Evolutionary conservation across 2,113 vertebrate genomes (phyloP).

Genomic region (Tinamus guttatus): DNA sequence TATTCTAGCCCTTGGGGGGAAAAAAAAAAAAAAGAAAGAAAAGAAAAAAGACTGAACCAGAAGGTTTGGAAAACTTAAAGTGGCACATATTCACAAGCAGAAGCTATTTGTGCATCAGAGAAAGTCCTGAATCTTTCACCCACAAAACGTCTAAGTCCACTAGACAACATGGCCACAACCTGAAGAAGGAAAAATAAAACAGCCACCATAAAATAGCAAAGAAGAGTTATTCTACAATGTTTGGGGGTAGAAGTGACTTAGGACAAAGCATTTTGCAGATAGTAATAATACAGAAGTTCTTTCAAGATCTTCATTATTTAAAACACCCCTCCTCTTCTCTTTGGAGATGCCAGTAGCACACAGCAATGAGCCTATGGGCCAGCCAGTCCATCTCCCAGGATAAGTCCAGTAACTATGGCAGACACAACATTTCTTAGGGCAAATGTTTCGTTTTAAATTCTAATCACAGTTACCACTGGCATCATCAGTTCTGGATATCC

Average conservation of each 20-base stretch:
- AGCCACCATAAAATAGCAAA: background rate
- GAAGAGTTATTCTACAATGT: background rate
- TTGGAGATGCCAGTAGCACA: background rate
- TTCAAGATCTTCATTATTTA: background rate
- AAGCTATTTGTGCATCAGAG: background rate
- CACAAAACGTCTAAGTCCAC: background rate
- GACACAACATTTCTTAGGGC: background rate
- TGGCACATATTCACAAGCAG: background rate
- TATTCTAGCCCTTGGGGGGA: background rate
- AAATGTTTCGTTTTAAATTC: background rate
- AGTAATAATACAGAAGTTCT: background rate
- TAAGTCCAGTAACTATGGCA: background rate
- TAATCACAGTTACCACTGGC: background rate
- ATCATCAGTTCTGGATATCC: background rate
- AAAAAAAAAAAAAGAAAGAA: background rate
- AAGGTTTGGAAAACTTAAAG: background rate
- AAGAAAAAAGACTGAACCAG: background rate
- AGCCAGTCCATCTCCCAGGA: background rate
- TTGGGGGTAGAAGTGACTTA: accelerated
- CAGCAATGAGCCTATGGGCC: background rate
- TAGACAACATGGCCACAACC: background rate
- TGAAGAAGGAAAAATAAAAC: background rate
- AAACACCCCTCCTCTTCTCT: background rate
- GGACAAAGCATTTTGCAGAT: background rate
- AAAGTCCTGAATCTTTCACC: background rate